Base-by-base conservation (phyloP, 92 coral and sea anemone genomes). In the Muricea muricata region DNA sequence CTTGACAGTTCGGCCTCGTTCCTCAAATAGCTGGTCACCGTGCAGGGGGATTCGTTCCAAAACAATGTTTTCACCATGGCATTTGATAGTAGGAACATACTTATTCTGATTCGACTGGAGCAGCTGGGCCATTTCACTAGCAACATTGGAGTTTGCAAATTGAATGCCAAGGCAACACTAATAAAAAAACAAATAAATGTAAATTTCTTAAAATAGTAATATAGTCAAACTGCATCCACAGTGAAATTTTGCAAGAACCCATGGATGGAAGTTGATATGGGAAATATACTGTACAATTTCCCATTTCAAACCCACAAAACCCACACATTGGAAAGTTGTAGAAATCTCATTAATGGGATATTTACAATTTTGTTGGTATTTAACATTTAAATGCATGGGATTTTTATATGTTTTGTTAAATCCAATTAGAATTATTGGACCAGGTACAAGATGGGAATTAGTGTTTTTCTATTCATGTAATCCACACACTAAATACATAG, bases 91-190 rank as follows among this genome's bases (percentile, higher is more conserved):
- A 39, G 92, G 89, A 0, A 91, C 90, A 86, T 91, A 89, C 68
- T 89, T 85, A 29, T 85, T 73, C 31, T 91, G 94, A 80, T 86
- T 75, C 7, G 76, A 30, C 14, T 71, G 57, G 20, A 89, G 77
- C 21, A 91, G 68, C 65, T 89, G 92, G 0, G 92, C 94, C 94
- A 91, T 91, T 33, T 91, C 92, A 21, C 94, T 78, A 21, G 94
- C 91, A 28, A 91, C 72, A 32, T 88, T 91, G 5, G 94, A 89
- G 37, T 91, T 88, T 30, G 41, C 46, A 81, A 91, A 91, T 84
- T 88, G 50, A 18, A 86, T 30, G 7, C 90, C 90, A 24, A 91
- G 89, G 42, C 87, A 89, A 75, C 94, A 92, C 94, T 92, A 63
- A 18, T 32, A 32, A 2, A 25, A 63, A 18, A 69, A 32, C 15